Conservation (phyloP, 2,113 vertebrate genomes). For the Boulengeromyrus knoepffleri region DNA sequence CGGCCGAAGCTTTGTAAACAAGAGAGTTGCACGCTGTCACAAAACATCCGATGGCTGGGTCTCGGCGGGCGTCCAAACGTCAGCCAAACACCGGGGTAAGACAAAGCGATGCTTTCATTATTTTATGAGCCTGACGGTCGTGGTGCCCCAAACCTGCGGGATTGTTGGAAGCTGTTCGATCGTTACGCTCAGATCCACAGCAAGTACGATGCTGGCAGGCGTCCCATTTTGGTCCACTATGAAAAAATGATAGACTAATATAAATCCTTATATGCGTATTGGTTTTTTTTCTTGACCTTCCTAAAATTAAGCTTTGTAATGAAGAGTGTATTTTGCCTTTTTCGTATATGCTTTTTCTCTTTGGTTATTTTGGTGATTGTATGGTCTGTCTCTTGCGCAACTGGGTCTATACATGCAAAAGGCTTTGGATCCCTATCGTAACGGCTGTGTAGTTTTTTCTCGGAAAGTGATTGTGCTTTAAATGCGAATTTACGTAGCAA, state of each 20-base stretch:
- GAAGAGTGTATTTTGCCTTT: background rate
- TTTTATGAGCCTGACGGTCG: background rate
- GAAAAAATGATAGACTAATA: slow-evolving; percentile 10
- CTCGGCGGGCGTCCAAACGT: background rate
- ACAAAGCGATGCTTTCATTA: background rate
- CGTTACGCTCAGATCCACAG: slow-evolving; percentile 11
- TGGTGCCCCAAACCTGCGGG: background rate
- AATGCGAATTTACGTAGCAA: background rate
- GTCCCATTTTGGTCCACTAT: slow-evolving; percentile 30
- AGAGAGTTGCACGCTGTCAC: slow-evolving; percentile 30
- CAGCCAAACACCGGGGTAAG: background rate
- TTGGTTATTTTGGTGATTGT: background rate
- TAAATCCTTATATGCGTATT: background rate
- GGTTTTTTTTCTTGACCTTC: background rate
- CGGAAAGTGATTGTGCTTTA: background rate
- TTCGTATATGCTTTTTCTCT: background rate
- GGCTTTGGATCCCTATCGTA: background rate
- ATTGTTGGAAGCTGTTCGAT: background rate
- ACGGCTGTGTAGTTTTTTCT: background rate
- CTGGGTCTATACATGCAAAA: background rate
- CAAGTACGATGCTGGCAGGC: slow-evolving; percentile 28
- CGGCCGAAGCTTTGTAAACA: slow-evolving; percentile 43
- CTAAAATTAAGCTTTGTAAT: background rate
- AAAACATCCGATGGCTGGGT: slow-evolving; percentile 15
- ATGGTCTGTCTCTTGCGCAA: slow-evolving; percentile 25